These are phyloP conservation scores for Myxocyprinus asiaticus DNA, from an alignment of 2,113 vertebrate species.

Conservation along the genomic window DNA sequence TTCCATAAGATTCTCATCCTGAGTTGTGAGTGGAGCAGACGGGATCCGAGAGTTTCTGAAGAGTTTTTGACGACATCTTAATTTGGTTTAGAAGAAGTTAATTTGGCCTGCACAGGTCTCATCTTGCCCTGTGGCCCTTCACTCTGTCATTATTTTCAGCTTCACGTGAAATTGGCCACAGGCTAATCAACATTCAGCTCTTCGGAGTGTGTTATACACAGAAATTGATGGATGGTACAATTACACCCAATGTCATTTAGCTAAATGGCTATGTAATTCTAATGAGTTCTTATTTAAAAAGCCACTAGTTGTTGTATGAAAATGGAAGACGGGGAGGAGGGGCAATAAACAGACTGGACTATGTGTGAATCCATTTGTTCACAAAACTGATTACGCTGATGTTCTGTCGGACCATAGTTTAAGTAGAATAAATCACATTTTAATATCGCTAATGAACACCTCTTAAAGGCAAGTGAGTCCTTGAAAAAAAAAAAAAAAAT, in stretches of 20 bases:
- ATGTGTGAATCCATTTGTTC: background rate
- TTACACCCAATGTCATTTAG: constrained; percentile 77
- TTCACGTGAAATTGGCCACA: constrained; percentile 70
- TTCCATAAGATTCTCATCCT: too few species aligned
- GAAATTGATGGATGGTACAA: constrained; percentile 82
- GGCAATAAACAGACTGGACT: constrained; percentile 2
- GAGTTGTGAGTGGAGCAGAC: background rate
- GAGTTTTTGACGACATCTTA: constrained; percentile 30
- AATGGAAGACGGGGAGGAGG: constrained; percentile 27
- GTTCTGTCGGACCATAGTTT: background rate
- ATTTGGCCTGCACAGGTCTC: constrained; percentile 60
- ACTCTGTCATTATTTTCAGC: constrained; percentile 67
- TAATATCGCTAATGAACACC: constrained; percentile 39
- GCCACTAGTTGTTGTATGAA: constrained; percentile 65
- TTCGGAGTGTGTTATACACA: constrained; percentile 75
- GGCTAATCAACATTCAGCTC: constrained; percentile 78
- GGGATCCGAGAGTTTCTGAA: background rate
- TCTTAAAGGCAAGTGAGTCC: constrained; percentile 22
- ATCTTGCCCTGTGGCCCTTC: constrained; percentile 45
- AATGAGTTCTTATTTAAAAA: constrained; percentile 81
- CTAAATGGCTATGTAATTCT: constrained; percentile 81
- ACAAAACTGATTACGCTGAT: constrained; percentile 24
- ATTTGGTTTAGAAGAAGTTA: constrained; percentile 58
- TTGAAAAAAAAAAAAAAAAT: constrained; percentile 21
- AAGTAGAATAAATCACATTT: constrained; percentile 27